Evolutionary conservation across 2,888 invertebrate genomes (phyloP).

Genomic region (Meganola albula): DNA sequence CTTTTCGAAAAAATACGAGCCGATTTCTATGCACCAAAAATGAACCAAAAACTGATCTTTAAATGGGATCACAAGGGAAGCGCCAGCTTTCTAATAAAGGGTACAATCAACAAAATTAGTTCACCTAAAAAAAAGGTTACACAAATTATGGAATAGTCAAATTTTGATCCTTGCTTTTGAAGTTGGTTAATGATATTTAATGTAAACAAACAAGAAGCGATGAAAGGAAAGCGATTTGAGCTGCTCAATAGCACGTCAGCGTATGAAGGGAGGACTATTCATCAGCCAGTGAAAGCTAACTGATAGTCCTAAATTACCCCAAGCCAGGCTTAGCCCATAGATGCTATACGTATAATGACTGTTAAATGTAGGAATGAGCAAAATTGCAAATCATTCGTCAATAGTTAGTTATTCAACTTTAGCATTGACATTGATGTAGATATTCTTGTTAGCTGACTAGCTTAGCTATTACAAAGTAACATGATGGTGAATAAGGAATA

Average conservation of each 20-base stretch:
- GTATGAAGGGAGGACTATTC: constrained; percentile 59
- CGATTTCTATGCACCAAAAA: no score
- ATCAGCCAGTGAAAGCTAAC: constrained; percentile 63
- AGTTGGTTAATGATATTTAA: constrained; percentile 44
- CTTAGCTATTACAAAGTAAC: no score
- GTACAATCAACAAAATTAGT: no score
- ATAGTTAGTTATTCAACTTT: constrained; percentile 44
- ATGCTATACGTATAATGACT: constrained; percentile 35
- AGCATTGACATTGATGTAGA: constrained; percentile 47
- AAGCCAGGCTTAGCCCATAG: constrained; percentile 40
- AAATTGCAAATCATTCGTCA: constrained; percentile 56
- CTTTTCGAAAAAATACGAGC: no score
- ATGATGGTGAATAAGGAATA: no score
- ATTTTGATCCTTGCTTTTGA: no score
- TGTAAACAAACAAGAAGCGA: constrained; percentile 56
- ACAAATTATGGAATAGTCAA: no score
- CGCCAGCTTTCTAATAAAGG: no score
- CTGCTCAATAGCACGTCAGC: constrained; percentile 44
- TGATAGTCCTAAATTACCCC: constrained; percentile 62
- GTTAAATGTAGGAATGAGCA: constrained; percentile 34
- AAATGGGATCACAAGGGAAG: no score
- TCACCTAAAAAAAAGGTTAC: no score
- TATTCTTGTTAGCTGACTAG: no score
- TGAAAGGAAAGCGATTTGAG: constrained; percentile 64
- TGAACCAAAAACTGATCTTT: no score